Base-by-base conservation (phyloP, 2,797 vertebrate species). In the Dicrostonyx torquatus region DNA sequence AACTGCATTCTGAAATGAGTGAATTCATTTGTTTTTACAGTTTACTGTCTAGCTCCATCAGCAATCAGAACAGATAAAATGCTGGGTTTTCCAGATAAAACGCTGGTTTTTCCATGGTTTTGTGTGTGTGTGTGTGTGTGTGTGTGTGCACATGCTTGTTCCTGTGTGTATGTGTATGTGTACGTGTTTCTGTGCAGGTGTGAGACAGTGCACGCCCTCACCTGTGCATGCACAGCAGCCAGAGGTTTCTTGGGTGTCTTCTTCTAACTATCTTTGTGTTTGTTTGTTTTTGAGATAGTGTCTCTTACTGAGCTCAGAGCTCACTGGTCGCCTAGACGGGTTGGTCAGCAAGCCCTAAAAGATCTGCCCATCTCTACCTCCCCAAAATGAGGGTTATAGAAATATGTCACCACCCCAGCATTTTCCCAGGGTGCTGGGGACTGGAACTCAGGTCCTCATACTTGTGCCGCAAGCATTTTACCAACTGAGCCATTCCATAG, bases 1-100 rank as follows among this genome's bases (percentile, higher is more conserved):
- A 37, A 82, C 88, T 94, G 58, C 95, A 60, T 93, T 94, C 94
- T 72, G 72, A 79, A 50, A 94, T 40, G 50, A 93, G 89, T 80
- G 10, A 84, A 77, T 77, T 66, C 60, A 93, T 62, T 13, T 58
- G 87, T 62, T 89, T 45, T 37, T 70, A 50, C 55, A 31, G 76
- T 72, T 79, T 31, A 31, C 53, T 29, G 82, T 48, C 89, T 22
- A 6, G 45, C 62, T 76, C 58, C 84, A 93, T 95, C 12, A 26
- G 45, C 8, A 89, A 95, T 89, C 8, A 5, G 45, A 64, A 20
- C 78, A 62, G 37, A 62, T 95, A 79, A 94, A 94, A 83, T 80
- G 24, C 22, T 22, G 66, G 34, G 55, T 83, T 70, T 77, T 50
- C 73, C 80, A 48, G 37, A 62, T 95, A 79, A 94, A 94, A 83